Conservation (phyloP, 2,113 vertebrate species). For the Phoxinus phoxinus region DNA sequence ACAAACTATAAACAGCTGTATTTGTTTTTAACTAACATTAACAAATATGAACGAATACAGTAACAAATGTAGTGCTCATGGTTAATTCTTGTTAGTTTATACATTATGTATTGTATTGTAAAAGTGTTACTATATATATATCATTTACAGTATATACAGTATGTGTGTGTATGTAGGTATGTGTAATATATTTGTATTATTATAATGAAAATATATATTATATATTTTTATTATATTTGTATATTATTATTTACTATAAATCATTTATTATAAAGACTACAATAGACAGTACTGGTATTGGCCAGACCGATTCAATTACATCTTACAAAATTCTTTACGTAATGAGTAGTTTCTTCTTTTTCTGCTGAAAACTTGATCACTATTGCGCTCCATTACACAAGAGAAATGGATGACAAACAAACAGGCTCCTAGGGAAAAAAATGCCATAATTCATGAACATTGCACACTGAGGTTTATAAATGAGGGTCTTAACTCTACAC, state of each 20-base stretch:
- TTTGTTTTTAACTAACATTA: too few species aligned
- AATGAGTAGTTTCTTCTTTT: constrained; percentile 5
- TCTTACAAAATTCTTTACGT: background rate
- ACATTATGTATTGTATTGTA: too few species aligned
- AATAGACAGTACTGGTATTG: background rate
- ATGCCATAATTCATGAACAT: background rate
- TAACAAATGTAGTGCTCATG: too few species aligned
- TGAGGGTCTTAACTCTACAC: background rate
- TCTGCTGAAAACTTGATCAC: background rate
- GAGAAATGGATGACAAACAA: constrained; percentile 11
- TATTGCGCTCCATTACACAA: background rate
- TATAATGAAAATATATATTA: background rate
- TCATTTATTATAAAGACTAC: background rate
- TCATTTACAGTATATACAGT: too few species aligned
- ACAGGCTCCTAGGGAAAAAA: background rate
- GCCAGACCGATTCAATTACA: background rate
- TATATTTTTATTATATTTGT: background rate
- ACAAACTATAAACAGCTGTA: too few species aligned
- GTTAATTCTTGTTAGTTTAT: too few species aligned
- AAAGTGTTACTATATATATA: too few species aligned
- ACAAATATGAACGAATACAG: too few species aligned
- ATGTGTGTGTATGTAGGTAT: background rate
- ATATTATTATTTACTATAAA: background rate
- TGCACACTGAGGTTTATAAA: background rate
- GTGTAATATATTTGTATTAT: background rate